A percentile compares a stretch with the other conserved stretches of the same genome.
Conservation (phyloP, 2,113 vertebrate species). For the Pseudolaguvia tuberculata region DNA sequence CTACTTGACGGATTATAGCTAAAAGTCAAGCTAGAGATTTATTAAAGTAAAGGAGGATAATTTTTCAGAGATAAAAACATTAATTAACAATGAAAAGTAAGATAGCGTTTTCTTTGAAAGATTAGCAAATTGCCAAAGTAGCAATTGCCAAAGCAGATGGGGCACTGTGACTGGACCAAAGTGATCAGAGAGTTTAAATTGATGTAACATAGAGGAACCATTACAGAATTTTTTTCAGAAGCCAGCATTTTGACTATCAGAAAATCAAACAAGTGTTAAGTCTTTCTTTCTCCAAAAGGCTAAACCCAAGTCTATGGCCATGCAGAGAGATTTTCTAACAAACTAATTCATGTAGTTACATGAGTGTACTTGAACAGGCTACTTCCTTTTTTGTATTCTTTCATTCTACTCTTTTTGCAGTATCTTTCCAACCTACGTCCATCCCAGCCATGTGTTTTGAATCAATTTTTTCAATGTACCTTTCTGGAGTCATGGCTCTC, state of each 20-base stretch:
- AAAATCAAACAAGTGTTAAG: neutral
- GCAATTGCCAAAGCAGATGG: neutral
- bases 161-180: neutral
- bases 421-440: neutral
- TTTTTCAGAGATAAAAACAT: neutral
- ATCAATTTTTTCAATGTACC: too few relatives aligned
- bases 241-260: neutral
- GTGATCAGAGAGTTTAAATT: neutral
- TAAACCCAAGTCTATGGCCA: neutral
- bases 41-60: neutral
- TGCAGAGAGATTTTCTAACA: neutral
- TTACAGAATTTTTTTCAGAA: neutral
- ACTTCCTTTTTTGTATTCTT: neutral
- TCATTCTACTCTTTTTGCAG: neutral
- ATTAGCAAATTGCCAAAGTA: neutral
- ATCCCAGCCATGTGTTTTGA: neutral
- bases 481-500: too few relatives aligned
- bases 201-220: neutral
- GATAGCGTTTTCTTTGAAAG: neutral
- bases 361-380: neutral
- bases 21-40: neutral
- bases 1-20: neutral
- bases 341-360: neutral
- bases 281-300: neutral
- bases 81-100: neutral